Evolutionary conservation across 2,113 vertebrate species (phyloP).

Genomic region (Coregonus clupeaformis): DNA sequence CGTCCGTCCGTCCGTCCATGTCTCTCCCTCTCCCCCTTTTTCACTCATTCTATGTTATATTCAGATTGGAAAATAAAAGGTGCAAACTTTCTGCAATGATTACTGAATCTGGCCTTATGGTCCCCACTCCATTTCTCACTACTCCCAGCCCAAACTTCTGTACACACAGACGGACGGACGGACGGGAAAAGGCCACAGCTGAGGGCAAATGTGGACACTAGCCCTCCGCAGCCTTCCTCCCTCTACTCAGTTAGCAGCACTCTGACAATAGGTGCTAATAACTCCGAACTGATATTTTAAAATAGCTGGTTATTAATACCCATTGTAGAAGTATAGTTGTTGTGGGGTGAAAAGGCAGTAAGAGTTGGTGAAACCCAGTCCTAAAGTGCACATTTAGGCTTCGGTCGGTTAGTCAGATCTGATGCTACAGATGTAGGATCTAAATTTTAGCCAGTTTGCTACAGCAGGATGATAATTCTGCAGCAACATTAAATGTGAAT

Average conservation of each 20-base stretch:
- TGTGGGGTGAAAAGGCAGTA: constrained; percentile 41
- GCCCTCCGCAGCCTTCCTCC: background rate
- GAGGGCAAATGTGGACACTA: background rate
- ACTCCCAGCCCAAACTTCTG: background rate
- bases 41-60: too few species aligned
- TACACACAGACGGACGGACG: too few species aligned
- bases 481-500: too few species aligned
- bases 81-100: background rate
- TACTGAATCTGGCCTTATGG: background rate
- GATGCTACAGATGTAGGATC: constrained; percentile 27
- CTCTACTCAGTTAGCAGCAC: constrained; percentile 10
- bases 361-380: background rate
- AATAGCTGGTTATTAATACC: constrained; percentile 9
- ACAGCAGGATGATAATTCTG: too few species aligned
- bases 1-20: too few species aligned
- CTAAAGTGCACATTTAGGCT: background rate
- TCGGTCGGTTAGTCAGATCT: constrained; percentile 45
- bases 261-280: background rate
- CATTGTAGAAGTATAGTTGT: constrained; percentile 24
- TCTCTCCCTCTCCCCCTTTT: too few species aligned
- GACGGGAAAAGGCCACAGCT: background rate
- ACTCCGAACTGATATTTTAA: too few species aligned
- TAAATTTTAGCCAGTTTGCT: too few species aligned
- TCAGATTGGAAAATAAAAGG: too few species aligned
- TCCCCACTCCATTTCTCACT: background rate